Base-by-base conservation (phyloP, 2,113 vertebrate species). In the Triplophysa siluroides region DNA sequence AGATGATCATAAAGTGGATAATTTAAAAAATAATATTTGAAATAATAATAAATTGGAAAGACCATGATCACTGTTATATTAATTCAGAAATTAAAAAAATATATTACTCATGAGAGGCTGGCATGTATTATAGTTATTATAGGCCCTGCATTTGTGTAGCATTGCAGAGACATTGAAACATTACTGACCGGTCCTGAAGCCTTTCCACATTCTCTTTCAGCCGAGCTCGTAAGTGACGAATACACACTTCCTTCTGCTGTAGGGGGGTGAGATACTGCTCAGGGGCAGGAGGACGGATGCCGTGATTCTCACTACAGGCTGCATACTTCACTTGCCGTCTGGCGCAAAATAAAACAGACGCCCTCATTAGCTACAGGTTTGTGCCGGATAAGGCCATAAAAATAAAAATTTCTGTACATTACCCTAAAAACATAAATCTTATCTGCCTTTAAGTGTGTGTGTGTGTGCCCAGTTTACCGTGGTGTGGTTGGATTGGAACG, bases 171-270 rank as follows among this genome's bases (percentile, higher is more conserved):
- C 2, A 33, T 11, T 13, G 2, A 65, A 65, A 8, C 45, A n/a
- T 38, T 16, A 66, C 90, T 90, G 78, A 97, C 97, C 97, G 95
- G 92, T 98, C 95, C 81, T 98, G 96, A 29, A 98, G 93, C 78
- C 94, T 88, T 69, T 98, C 97, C 83, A 98, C 94, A 0, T 97
- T 96, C 83, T 99, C 98, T 88, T 94, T 96, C 82, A 99, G 94
- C 70, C 95, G 90, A 69, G 96, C 93, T 45, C 92, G 93, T 83
- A 99, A 93, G 84, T 99, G 98, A 54, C 98, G 91, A 86, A 99
- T 99, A 85, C 95, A 97, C 80, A 99, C 97, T 89, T 99, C 98
- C 90, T 99, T 99, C 93, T 99, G 98, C 86, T 99, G 98, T 87
- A 99, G 93, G 0, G 98, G 98, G 0, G 98, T 99, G 78, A 99